These are phyloP conservation scores for Dicrostonyx torquatus DNA, from an alignment of 2,797 vertebrate species.

Conservation along the genomic window DNA sequence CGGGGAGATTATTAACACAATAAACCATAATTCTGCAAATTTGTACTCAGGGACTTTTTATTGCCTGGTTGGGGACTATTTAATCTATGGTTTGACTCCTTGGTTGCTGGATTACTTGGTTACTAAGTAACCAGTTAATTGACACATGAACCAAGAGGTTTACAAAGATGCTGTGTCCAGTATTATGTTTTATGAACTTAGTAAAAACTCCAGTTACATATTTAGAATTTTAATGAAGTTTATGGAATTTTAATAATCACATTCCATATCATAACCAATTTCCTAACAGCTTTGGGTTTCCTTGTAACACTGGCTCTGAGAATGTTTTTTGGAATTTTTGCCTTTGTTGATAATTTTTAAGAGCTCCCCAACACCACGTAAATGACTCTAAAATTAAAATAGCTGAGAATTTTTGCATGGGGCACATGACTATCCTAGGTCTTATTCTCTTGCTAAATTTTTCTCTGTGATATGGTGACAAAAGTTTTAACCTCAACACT, in stretches of 20 bases:
- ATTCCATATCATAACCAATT: constrained; percentile 79
- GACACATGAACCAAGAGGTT: constrained; percentile 75
- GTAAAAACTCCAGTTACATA: constrained; percentile 79
- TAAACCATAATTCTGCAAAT: constrained; percentile 81
- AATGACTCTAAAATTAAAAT: constrained; percentile 73
- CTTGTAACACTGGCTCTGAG: constrained; percentile 57
- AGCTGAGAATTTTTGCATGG: constrained; percentile 23
- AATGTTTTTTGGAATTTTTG: constrained; percentile 58
- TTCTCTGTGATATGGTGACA: neutral
- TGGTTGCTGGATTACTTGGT: constrained; percentile 73
- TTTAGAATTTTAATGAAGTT: constrained; percentile 73
- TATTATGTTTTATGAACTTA: constrained; percentile 79
- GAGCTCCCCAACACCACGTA: constrained; percentile 65
- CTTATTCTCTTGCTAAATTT: constrained; percentile 6
- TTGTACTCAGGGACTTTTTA: constrained; percentile 78
- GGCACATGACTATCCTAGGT: neutral
- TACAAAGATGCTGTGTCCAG: constrained; percentile 69
- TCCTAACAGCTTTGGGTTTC: constrained; percentile 73
- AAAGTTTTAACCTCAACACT: neutral
- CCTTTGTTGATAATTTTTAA: constrained; percentile 70
- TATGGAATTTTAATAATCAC: constrained; percentile 71
- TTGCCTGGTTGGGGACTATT: constrained; percentile 74
- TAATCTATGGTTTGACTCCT: constrained; percentile 76
- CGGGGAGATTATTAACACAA: constrained; percentile 78
- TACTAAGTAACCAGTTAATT: constrained; percentile 78